Evolutionary conservation across 2,797 vertebrate species (phyloP), one percentile per base, ranked within the genome.

Genomic region (Etheostoma perlongum): DNA sequence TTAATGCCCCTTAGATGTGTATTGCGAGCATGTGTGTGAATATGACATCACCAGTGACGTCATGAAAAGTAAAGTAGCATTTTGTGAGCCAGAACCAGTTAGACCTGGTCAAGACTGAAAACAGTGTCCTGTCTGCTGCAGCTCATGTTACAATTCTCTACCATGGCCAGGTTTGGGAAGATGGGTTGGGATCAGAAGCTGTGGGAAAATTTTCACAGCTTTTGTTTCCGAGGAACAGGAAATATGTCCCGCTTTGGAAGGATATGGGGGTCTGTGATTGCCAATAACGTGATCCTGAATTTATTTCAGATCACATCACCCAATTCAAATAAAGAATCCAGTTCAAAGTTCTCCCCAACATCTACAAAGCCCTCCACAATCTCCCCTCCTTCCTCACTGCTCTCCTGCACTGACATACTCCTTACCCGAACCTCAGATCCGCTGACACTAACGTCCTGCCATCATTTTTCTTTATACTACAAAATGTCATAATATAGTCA

Each of bases 41-140:
- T 40, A 16, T 57, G 47, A 68, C 61, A 46, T 61, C 11, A 40
- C 0, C 21, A 5, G 2, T 66, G 23, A 6, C 11, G 16, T 21
- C 48, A 27, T 58, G 15, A 46, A 49, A 33, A 42, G 16, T 4
- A 64, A 61, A 62, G 25, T 52, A 4, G 36, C 6, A 55, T 53
- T 64, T 69, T 69, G 16, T 72, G n/a, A 47, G 42, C 15, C 18
- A 66, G 53, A 88, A 87, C 81, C 78, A 83, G 87, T 85, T 81
- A 19, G 46, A 72, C 74, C 84, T 82, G 69, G 77, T 81, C 75
- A 5, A 9, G 33, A 61, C 57, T n/a, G 21, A 63, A 74, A 68
- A 18, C 23, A 16, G 15, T 30, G 40, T 18, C 44, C 48, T 46
- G 19, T 10, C 9, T 44, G 18, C 51, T 62, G 40, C 72, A 40